Evolutionary conservation across 2,888 invertebrate species (phyloP).

Genomic region (Orthosia incerta): DNA sequence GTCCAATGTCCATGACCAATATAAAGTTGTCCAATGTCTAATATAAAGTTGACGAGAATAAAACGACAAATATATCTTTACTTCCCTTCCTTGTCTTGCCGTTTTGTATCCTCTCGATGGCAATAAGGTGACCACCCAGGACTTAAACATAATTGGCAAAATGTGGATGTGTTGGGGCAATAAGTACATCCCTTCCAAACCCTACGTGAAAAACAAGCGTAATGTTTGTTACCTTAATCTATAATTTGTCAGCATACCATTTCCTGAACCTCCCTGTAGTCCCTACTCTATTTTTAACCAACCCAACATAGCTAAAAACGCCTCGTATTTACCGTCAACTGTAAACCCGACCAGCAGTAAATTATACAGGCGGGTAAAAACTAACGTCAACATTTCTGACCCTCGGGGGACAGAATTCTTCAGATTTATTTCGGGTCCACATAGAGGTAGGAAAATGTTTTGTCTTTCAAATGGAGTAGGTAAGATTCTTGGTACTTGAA

Average conservation of each 20-base stretch:
- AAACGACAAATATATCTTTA: too few species aligned
- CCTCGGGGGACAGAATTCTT: constrained; percentile 46
- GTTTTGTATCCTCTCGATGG: too few species aligned
- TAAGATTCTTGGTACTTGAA: background rate
- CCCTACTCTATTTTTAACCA: constrained; percentile 8
- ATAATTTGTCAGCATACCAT: background rate
- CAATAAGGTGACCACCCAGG: too few species aligned
- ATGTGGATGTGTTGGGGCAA: too few species aligned
- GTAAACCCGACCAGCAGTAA: constrained; percentile 30
- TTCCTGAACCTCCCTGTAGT: background rate
- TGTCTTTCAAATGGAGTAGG: background rate
- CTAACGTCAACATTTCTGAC: constrained; percentile 47
- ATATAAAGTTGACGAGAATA: too few species aligned
- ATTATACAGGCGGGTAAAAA: constrained; percentile 45
- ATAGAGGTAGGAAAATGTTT: constrained; percentile 13
- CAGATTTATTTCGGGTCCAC: constrained; percentile 50
- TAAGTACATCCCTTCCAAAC: too few species aligned
- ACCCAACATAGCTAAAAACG: constrained; percentile 2
- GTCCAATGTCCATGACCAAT: too few species aligned
- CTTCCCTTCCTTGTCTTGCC: too few species aligned
- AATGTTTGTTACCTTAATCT: too few species aligned
- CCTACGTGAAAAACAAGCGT: too few species aligned
- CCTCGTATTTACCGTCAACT: constrained; percentile 22
- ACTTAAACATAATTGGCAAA: too few species aligned
- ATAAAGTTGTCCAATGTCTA: too few species aligned